phyloP scores from a whole-genome alignment of 2,888 invertebrate genomes.

The Tiliacea aurago region DNA sequence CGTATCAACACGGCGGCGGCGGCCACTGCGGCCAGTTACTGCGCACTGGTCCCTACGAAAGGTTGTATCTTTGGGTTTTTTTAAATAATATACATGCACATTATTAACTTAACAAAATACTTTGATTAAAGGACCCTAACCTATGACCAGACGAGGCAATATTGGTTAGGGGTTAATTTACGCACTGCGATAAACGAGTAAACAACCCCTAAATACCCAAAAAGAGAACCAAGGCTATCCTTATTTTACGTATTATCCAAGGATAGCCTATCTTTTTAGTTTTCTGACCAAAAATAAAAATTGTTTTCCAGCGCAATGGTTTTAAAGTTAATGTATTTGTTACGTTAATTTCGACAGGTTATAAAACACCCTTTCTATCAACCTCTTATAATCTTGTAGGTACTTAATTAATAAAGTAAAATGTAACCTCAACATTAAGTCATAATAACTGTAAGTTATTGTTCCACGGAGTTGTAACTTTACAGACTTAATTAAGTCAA shows the following conservation, averaged over 20 bases:
- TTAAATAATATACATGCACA: too few relatives aligned
- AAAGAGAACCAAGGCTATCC: not conserved
- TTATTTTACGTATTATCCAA: too few relatives aligned
- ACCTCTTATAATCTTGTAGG: not conserved
- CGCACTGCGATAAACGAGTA: too few relatives aligned
- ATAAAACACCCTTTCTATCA: not conserved
- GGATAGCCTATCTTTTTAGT: not conserved
- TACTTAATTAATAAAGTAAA: not conserved
- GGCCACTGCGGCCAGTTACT: too few relatives aligned
- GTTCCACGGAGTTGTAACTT: conserved; percentile 29
- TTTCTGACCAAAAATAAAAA: not conserved
- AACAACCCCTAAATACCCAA: too few relatives aligned
- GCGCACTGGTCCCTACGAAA: too few relatives aligned
- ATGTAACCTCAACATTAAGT: conserved; percentile 12
- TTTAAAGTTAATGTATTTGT: not conserved
- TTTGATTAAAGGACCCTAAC: too few relatives aligned
- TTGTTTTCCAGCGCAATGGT: not conserved
- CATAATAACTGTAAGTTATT: conserved; percentile 29
- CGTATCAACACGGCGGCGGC: too few relatives aligned
- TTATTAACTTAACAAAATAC: too few relatives aligned
- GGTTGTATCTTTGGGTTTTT: too few relatives aligned
- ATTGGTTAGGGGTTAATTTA: too few relatives aligned
- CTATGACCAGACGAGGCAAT: too few relatives aligned
- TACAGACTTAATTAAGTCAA: conserved; percentile 10
- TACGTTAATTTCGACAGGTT: not conserved